Conservation (phyloP, 2,797 vertebrate species). For the Salmo trutta region DNA sequence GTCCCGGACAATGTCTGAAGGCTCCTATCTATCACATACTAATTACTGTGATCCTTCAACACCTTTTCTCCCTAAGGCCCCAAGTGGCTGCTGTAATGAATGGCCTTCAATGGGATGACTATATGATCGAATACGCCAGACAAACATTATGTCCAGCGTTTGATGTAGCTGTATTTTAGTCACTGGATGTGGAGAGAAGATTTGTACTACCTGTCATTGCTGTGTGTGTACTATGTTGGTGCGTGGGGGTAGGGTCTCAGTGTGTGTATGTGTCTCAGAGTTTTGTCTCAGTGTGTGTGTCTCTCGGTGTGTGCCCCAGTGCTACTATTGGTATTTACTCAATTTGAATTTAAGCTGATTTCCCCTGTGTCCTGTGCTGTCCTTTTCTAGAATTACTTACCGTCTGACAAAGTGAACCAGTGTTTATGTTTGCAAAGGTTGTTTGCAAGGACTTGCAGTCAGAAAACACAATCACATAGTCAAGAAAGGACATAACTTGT, state of each 20-base stretch:
- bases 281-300: neutral
- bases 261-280: neutral
- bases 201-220: too few relatives aligned
- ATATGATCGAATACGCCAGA: neutral
- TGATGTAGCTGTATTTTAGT: too few relatives aligned
- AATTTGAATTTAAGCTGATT: neutral
- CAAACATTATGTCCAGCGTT: neutral
- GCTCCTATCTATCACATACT: neutral
- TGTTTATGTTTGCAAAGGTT: neutral
- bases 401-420: neutral
- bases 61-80: neutral
- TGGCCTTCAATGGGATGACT: neutral
- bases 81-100: neutral
- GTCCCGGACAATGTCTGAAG: neutral
- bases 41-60: neutral
- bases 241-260: neutral
- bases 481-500: neutral
- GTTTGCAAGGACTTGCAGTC: too few relatives aligned
- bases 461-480: neutral
- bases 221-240: too few relatives aligned
- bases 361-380: neutral
- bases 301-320: neutral
- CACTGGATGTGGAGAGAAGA: too few relatives aligned
- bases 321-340: neutral
- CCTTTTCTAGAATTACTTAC: neutral